Base-by-base conservation (phyloP, 1,140 invertebrate genomes). In the Drosophila ercepeae region DNA sequence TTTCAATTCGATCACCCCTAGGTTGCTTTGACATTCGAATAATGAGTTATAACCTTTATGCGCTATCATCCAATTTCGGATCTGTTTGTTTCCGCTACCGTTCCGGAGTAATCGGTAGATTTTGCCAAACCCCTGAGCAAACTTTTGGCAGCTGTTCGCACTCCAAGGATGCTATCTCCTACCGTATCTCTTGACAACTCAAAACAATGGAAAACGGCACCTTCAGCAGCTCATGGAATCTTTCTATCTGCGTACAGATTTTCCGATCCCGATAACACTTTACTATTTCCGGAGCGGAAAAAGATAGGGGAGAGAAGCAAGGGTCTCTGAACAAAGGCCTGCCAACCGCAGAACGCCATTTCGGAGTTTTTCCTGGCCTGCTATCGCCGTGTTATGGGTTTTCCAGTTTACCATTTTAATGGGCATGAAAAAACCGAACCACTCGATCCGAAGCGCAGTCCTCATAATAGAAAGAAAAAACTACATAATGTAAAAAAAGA, bases 321-420 rank as follows among this genome's bases (percentile, higher is more conserved):
- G 42, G 39, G 50, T 13, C 53, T 50, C n/a, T 16, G 8, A 13
- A 46, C 41, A 39, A 73, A 72, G 72, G 54, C 32, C 77, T 61
- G 63, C 72, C 76, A 84, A 79, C 75, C 72, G 68, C 53, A 70
- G 64, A 46, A 50, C 51, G 39, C 59, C 57, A 46, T 36, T 29
- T 36, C 42, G 42, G 44, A 53, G 61, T 77, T 69, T 69, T 48
- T 48, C 14, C 49, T 73, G 58, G 21, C 53, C 54, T 78, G 54
- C 46, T 46, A 59, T 74, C 49, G 45, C n/a, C n/a, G 16, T 6
- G 49, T 16, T 16, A 39, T 14, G 59, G 54, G 49, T 69, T 83
- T 77, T 77, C 58, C 69, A 59, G 48, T 67, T 86, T 52, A 69
- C 45, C 82, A 74, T 88, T 86, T 73, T 81, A 88, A 88, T 88